phyloP scores from a whole-genome alignment of 2,113 vertebrate species.

The Eurypyga helias region DNA sequence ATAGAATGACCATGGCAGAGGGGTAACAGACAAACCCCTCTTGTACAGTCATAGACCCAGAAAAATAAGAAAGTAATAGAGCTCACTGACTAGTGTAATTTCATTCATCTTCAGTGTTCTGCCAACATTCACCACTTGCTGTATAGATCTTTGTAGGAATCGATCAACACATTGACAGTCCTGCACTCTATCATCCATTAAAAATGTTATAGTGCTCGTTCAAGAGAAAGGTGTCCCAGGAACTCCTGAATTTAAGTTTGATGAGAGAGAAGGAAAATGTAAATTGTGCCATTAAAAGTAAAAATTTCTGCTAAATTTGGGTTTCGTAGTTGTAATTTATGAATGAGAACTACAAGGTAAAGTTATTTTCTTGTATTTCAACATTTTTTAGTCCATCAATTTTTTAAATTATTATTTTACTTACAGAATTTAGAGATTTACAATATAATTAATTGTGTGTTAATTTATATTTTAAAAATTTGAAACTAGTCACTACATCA shows the following conservation, averaged over 20 bases:
- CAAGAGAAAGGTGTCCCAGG: neutral
- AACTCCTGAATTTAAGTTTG: neutral
- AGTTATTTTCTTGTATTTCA: neutral
- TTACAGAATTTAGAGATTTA: neutral
- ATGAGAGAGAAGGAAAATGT: neutral
- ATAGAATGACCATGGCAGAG: neutral
- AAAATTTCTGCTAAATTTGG: neutral
- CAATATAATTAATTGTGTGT: neutral
- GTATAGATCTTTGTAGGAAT: neutral
- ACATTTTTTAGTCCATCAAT: neutral
- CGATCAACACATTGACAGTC: neutral
- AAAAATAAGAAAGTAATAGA: constrained; percentile 8
- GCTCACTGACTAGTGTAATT: neutral
- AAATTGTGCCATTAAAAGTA: neutral
- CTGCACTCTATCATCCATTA: constrained; percentile 3
- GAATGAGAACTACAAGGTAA: neutral
- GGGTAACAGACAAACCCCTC: neutral
- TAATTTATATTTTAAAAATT: neutral
- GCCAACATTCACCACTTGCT: neutral
- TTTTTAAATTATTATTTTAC: neutral
- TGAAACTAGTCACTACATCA: neutral
- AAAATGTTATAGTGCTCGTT: neutral
- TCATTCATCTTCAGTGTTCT: constrained; percentile 2
- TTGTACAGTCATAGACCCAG: neutral
- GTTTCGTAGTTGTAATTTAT: neutral